phyloP scores from a whole-genome alignment of 1,140 invertebrate genomes.

The Pseudobourletiella spinata region DNA sequence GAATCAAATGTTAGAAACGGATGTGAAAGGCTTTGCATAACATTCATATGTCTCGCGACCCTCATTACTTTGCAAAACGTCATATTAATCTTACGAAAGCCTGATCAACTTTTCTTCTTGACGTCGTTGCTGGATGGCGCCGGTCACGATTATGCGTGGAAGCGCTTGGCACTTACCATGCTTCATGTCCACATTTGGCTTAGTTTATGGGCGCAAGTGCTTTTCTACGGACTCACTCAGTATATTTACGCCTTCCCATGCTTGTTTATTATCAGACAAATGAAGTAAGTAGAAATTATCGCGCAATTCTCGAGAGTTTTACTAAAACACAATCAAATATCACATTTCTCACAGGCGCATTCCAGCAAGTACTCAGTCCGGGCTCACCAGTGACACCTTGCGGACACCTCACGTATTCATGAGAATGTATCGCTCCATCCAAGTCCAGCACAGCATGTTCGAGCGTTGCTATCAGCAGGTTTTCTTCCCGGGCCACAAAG shows the following conservation, averaged over 20 bases:
- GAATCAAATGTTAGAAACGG: neutral
- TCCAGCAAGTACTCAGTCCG: neutral
- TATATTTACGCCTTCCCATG: neutral
- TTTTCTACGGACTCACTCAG: neutral
- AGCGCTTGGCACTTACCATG: neutral
- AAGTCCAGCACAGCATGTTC: slow-evolving; percentile 2
- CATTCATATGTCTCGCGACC: neutral
- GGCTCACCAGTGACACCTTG: neutral
- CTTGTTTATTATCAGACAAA: slow-evolving; percentile 4
- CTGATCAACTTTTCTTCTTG: neutral
- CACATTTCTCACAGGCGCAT: neutral
- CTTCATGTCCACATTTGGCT: slow-evolving; percentile 10
- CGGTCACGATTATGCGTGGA: too few relatives aligned
- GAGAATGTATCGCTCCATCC: slow-evolving; percentile 1
- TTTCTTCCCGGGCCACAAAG: slow-evolving; percentile 7
- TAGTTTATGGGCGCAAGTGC: neutral
- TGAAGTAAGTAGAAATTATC: slow-evolving; percentile 1
- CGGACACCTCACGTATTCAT: neutral
- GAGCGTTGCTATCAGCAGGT: neutral
- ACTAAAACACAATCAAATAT: neutral
- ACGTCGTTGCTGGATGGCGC: slow-evolving; percentile 5
- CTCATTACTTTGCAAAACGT: slow-evolving; percentile 2
- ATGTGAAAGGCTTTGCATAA: neutral
- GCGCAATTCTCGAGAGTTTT: neutral
- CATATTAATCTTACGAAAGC: neutral